A percentile compares a stretch with the other conserved stretches of the same genome.
phyloP scores from a whole-genome alignment of 1,140 invertebrate genomes.

The Neocloeon triangulifer region DNA sequence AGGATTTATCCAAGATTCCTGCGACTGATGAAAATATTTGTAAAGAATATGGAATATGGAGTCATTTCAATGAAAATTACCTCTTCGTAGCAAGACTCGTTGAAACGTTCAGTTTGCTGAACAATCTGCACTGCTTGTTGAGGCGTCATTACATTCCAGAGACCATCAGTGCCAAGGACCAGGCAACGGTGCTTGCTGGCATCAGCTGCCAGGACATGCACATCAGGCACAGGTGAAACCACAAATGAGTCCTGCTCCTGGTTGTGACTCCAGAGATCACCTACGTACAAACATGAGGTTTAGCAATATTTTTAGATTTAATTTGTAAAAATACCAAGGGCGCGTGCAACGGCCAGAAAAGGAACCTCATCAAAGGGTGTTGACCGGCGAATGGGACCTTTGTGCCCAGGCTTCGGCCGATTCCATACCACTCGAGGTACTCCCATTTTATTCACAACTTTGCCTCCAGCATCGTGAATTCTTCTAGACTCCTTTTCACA shows the following conservation, averaged over 20 bases:
- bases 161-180: conserved; percentile 85
- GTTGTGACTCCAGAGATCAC: conserved; percentile 95
- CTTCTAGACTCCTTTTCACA: conserved; percentile 59
- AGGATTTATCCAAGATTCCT: conserved; percentile 53
- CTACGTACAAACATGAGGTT: conserved; percentile 17
- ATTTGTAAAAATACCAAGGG: too few species aligned
- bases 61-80: too few species aligned
- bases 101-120: conserved; percentile 53
- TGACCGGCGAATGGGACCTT: conserved; percentile 58
- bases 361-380: conserved; percentile 87
- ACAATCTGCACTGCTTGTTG: conserved; percentile 64
- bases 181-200: conserved; percentile 58
- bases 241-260: conserved; percentile 71
- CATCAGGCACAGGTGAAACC: conserved; percentile 93
- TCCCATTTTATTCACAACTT: conserved; percentile 73
- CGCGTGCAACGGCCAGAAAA: conserved; percentile 85
- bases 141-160: conserved; percentile 86
- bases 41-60: too few species aligned
- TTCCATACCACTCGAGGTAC: conserved; percentile 95
- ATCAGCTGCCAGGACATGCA: conserved; percentile 66
- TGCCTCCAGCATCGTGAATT: conserved; percentile 71
- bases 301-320: background rate
- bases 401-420: conserved; percentile 53
- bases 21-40: conserved; percentile 9
- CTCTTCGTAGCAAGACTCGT: conserved; percentile 19